A percentile compares a stretch with the other conserved stretches of the same genome.
Conservation (phyloP, 2,888 invertebrate species). For the Eudemis profundana region DNA sequence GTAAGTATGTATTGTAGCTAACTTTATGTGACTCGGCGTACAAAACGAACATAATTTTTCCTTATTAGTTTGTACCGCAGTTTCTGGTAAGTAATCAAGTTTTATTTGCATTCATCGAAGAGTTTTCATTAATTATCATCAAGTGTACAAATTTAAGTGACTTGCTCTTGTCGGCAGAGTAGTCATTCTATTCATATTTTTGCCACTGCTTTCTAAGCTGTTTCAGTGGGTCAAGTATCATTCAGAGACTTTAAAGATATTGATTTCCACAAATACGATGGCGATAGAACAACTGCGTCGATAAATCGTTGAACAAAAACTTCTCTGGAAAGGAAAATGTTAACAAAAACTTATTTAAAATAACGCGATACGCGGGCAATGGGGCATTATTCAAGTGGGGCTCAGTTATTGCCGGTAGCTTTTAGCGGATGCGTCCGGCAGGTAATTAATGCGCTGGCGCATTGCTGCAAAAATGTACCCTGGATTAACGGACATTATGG, state of each 20-base stretch:
- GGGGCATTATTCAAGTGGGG: conserved; percentile 48
- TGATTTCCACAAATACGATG: too few species aligned
- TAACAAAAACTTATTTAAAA: conserved; percentile 26
- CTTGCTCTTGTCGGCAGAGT: too few species aligned
- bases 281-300: too few species aligned
- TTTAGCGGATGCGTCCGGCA: conserved; percentile 50
- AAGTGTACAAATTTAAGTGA: too few species aligned
- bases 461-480: conserved; percentile 54
- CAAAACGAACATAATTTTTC: conserved; percentile 56
- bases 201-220: too few species aligned
- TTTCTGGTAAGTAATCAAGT: background rate
- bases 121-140: too few species aligned
- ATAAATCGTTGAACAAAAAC: too few species aligned
- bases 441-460: conserved; percentile 57
- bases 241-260: background rate
- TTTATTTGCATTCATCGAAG: background rate
- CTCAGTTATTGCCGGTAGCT: conserved; percentile 55
- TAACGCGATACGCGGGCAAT: conserved; percentile 35
- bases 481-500: conserved; percentile 48
- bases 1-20: conserved; percentile 68
- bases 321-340: conserved; percentile 3
- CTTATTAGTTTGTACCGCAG: conserved; percentile 8
- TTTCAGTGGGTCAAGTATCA: background rate
- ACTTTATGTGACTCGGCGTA: conserved; percentile 56
- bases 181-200: too few species aligned